These are phyloP conservation scores for Sorex maritimensis DNA, from an alignment of 2,797 vertebrate species.

Conservation along the genomic window DNA sequence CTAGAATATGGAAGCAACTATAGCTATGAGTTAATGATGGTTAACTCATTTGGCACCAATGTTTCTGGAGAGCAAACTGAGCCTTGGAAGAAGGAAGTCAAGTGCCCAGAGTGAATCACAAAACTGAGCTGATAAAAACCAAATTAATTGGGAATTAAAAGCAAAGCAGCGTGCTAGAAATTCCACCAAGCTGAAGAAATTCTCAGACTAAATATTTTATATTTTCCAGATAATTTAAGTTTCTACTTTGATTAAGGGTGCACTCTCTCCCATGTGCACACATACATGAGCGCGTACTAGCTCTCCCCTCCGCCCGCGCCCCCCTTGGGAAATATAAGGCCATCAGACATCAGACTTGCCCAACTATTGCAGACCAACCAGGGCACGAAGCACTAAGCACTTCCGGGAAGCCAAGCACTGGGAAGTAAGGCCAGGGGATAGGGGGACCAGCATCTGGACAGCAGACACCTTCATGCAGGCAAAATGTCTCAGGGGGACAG, in stretches of 20 bases:
- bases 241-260: constrained; percentile 37
- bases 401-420: background rate
- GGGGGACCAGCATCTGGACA: background rate
- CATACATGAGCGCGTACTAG: no score
- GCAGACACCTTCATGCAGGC: background rate
- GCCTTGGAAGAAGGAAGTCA: background rate
- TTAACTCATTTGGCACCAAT: background rate
- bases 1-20: background rate
- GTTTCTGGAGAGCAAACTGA: constrained; percentile 28
- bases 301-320: background rate
- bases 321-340: background rate
- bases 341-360: background rate
- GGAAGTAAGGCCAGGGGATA: background rate
- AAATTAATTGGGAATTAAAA: background rate
- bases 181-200: constrained; percentile 30
- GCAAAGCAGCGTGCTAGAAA: background rate
- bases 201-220: constrained; percentile 56
- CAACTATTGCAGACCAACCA: background rate
- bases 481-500: background rate
- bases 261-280: background rate
- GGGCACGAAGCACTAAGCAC: background rate
- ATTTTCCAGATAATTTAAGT: constrained; percentile 41
- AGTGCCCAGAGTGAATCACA: background rate
- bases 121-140: background rate
- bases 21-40: background rate